Conservation (phyloP, 2,888 invertebrate species). For the Metalampra italica region DNA sequence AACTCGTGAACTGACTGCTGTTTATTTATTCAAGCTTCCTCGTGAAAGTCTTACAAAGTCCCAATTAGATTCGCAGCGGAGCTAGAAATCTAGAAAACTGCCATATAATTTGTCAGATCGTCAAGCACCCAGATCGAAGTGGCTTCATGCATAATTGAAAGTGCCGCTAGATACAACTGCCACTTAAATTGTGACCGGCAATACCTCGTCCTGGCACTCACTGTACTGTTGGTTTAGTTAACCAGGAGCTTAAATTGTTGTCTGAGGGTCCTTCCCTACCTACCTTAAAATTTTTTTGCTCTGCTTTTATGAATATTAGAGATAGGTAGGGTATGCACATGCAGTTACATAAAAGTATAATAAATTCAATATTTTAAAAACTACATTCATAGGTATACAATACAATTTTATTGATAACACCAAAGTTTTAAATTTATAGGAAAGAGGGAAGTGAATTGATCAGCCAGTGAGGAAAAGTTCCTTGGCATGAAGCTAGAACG, state of each 20-base stretch:
- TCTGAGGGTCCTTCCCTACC: not conserved
- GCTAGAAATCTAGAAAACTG: slow-evolving; percentile 38
- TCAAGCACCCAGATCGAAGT: slow-evolving; percentile 44
- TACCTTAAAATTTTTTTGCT: not conserved
- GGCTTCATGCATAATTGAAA: slow-evolving; percentile 48
- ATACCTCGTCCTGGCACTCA: slow-evolving; percentile 19
- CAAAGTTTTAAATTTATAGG: too few species aligned
- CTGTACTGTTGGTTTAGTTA: slow-evolving; percentile 15
- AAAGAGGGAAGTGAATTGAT: too few species aligned
- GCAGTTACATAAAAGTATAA: too few species aligned
- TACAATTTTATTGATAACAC: too few species aligned
- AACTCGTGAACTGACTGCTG: not conserved
- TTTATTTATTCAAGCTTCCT: slow-evolving; percentile 10
- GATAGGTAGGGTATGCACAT: too few species aligned
- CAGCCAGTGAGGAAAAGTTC: too few species aligned
- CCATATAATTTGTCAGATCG: slow-evolving; percentile 53
- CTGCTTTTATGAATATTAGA: too few species aligned
- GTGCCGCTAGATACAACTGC: slow-evolving; percentile 30
- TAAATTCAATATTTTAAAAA: too few species aligned
- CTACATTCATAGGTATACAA: too few species aligned
- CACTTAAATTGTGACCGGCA: slow-evolving; percentile 25
- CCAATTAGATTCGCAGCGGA: slow-evolving; percentile 25
- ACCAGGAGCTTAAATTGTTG: not conserved
- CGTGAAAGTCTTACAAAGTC: slow-evolving; percentile 24
- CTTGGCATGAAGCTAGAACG: too few species aligned